These are phyloP conservation scores for Brachionus angularis DNA, from an alignment of 1,140 invertebrate genomes.

Conservation along the genomic window DNA sequence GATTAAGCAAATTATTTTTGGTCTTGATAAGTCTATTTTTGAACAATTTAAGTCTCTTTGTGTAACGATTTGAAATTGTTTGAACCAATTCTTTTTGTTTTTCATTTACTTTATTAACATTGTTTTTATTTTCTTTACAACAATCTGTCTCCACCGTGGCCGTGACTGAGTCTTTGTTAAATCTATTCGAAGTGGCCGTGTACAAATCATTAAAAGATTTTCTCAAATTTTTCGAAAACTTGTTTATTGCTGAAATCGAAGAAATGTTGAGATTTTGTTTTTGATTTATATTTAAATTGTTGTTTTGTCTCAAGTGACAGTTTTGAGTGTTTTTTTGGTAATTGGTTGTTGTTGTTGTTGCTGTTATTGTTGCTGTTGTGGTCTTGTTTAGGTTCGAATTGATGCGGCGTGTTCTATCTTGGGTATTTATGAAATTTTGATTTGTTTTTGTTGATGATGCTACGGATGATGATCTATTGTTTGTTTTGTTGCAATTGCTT, in stretches of 20 bases:
- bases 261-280: background rate
- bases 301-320: no score
- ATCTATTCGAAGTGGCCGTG: background rate
- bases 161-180: background rate
- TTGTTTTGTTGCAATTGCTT: background rate
- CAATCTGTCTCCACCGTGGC: no score
- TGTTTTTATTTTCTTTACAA: background rate
- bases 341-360: no score
- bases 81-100: background rate
- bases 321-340: no score
- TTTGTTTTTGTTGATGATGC: background rate
- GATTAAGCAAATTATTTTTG: conserved; percentile 18
- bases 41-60: background rate
- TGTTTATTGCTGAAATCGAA: background rate
- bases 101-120: background rate
- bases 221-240: background rate
- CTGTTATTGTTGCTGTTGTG: background rate
- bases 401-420: background rate
- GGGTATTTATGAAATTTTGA: background rate
- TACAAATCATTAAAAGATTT: conserved; percentile 33
- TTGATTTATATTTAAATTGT: background rate
- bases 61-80: background rate
- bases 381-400: background rate
- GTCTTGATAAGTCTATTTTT: conserved; percentile 25
- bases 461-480: background rate